Base-by-base conservation (phyloP, 2,113 vertebrate genomes). In the Noctilio leporinus region DNA sequence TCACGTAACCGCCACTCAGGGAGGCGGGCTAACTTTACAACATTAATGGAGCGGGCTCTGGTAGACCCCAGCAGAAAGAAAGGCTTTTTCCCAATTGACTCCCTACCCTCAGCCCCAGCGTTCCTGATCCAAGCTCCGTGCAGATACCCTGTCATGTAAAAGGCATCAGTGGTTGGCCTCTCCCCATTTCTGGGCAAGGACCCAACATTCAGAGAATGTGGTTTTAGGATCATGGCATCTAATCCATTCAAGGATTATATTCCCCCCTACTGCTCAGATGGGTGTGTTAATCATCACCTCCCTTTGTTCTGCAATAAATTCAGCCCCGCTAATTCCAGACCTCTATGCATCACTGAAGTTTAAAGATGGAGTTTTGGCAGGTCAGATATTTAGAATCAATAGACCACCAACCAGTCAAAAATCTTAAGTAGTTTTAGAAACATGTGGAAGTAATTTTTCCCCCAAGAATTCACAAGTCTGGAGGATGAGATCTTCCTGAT, bases 251-350 rank as follows among this genome's bases (percentile, higher is more conserved):
- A 96, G 97, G 97, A 96, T 97, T 97, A 97, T 94, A 94, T 65
- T 22, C 91, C 82, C 95, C 95, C 70, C 89, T 94, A 89, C 89
- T 80, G 87, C 86, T 96, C 88, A 87, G 77, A 97, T 96, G 95
- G 90, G 93, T 86, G 87, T 95, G 95, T 96, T 97, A 96, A 94
- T 97, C 95, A 97, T 88, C 95, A 88, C 95, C 96, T 97, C 93
- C 82, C 96, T 97, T 97, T 97, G 97, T 97, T 97, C 97, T 95
- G 69, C 96, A 96, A 96, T 96, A 97, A 95, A 97, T 97, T 95
- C 97, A 95, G 65, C 92, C 85, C 81, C 47, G 43, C 75, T 97
- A 96, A 97, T 97, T 97, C 97, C 92, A 95, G 93, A 85, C 38
- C 77, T 93, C 93, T 95, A 28, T 94, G 96, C 95, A 96, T 97